Conservation (phyloP, 2,888 invertebrate genomes). For the Netelia virgata region DNA sequence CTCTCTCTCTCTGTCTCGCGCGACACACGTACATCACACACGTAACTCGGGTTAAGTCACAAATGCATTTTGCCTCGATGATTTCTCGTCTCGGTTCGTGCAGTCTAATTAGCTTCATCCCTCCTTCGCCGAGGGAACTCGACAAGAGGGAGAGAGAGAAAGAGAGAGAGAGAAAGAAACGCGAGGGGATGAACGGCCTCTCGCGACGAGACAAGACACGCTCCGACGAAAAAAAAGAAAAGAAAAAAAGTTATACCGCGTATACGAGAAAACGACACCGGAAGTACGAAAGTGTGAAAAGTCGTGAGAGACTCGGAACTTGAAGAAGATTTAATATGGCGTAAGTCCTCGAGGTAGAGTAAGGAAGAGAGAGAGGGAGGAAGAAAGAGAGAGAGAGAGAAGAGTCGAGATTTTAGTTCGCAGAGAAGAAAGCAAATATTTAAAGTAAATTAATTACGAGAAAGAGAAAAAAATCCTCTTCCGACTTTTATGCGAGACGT, state of each 20-base stretch:
- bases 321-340: conserved; percentile 13
- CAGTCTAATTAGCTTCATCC: conserved; percentile 52
- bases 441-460: not conserved
- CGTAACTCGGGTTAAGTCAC: conserved; percentile 54
- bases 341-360: too few species aligned
- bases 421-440: conserved; percentile 14
- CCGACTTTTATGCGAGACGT: conserved; percentile 1
- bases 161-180: not conserved
- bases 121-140: conserved; percentile 20
- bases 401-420: conserved; percentile 38
- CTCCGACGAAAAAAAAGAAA: not conserved
- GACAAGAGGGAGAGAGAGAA: not conserved
- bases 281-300: conserved; percentile 48
- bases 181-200: conserved; percentile 48
- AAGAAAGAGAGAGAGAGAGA: conserved; percentile 7
- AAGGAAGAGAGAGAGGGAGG: not conserved
- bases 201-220: conserved; percentile 2
- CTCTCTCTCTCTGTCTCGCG: not conserved
- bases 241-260: conserved; percentile 17
- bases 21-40: not conserved
- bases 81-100: conserved; percentile 53
- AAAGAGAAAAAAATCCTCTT: conserved; percentile 26
- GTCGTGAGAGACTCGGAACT: conserved; percentile 31
- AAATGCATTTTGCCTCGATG: conserved; percentile 44
- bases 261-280: not conserved